These are phyloP conservation scores for Ormia ochracea DNA, from an alignment of 2,888 invertebrate species.

Conservation along the genomic window DNA sequence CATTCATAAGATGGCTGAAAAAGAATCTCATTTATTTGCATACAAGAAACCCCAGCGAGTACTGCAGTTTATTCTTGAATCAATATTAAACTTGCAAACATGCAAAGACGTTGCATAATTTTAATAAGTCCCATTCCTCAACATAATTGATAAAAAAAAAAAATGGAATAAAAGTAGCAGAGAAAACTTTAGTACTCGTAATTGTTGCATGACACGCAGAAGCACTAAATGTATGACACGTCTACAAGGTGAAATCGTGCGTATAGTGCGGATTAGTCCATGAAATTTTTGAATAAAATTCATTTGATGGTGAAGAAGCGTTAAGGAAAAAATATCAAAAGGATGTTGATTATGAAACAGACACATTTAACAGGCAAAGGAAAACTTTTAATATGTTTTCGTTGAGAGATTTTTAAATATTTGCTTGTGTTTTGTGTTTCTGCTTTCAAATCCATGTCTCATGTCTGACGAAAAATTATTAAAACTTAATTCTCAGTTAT, in stretches of 20 bases:
- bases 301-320: neutral
- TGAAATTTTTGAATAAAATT: slow-evolving; percentile 32
- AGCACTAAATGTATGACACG: slow-evolving; percentile 46
- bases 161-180: neutral
- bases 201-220: slow-evolving; percentile 40
- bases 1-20: neutral
- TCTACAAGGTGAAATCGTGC: slow-evolving; percentile 50
- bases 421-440: neutral
- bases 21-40: neutral
- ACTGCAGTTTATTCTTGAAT: neutral
- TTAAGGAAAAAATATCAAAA: neutral
- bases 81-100: neutral
- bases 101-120: neutral
- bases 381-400: slow-evolving; percentile 37
- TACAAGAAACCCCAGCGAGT: neutral
- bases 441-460: neutral
- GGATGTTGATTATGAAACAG: neutral
- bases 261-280: slow-evolving; percentile 16
- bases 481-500: neutral
- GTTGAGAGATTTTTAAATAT: slow-evolving; percentile 4
- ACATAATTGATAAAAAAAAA: neutral
- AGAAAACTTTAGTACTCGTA: slow-evolving; percentile 24
- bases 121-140: neutral
- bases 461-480: neutral
- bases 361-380: slow-evolving; percentile 13